These are phyloP conservation scores for Melanaphis sacchari DNA, from an alignment of 1,140 invertebrate species.

Conservation along the genomic window DNA sequence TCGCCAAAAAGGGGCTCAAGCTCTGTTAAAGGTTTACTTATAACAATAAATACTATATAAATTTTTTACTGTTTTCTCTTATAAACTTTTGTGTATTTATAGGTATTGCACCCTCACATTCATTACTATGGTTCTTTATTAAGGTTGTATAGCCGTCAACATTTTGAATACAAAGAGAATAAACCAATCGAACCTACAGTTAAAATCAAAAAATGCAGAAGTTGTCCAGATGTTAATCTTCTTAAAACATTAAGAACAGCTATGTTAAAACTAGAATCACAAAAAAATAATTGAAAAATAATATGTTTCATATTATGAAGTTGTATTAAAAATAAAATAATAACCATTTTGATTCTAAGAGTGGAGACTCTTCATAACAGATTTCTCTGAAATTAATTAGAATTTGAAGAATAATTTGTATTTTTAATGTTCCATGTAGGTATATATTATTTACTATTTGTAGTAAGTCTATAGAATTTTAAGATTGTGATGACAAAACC, in stretches of 20 bases:
- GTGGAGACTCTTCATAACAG: too few species aligned
- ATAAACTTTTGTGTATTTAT: neutral
- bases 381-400: too few species aligned
- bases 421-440: too few species aligned
- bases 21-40: conserved; percentile 78
- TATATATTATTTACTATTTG: too few species aligned
- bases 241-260: conserved; percentile 88
- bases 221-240: conserved; percentile 92
- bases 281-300: too few species aligned
- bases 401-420: too few species aligned
- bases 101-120: conserved; percentile 86
- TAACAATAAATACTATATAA: neutral
- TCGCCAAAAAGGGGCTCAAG: conserved; percentile 93
- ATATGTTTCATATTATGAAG: too few species aligned
- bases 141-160: conserved; percentile 89
- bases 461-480: too few species aligned
- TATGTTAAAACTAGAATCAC: conserved; percentile 68
- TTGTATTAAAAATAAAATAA: too few species aligned
- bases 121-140: conserved; percentile 91
- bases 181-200: conserved; percentile 90
- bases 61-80: neutral
- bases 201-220: conserved; percentile 85
- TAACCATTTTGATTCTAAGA: too few species aligned
- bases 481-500: too few species aligned
- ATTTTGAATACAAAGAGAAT: conserved; percentile 91